A percentile compares a stretch with the other conserved stretches of the same genome.
Conservation (phyloP, 1,140 invertebrate species). For the Lordiphosa stackelbergi region DNA sequence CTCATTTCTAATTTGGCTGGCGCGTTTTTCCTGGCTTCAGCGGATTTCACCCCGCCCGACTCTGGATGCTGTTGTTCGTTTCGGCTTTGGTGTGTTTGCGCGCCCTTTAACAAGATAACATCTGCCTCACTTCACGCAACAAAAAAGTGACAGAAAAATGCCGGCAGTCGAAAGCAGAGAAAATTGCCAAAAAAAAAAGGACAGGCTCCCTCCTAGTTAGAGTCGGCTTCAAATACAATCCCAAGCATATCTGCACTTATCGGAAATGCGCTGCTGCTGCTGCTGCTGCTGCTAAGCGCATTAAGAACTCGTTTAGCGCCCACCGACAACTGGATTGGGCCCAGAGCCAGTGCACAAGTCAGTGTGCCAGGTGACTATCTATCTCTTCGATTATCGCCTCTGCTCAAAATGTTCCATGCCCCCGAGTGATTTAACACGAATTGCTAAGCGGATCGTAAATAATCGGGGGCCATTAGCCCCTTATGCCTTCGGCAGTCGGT, state of each 20-base stretch:
- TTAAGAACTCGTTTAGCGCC: constrained; percentile 54
- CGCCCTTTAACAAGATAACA: constrained; percentile 59
- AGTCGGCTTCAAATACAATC: constrained; percentile 8
- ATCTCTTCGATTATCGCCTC: constrained; percentile 35
- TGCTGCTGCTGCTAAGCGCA: constrained; percentile 22
- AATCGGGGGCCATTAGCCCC: constrained; percentile 51
- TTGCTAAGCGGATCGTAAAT: constrained; percentile 56
- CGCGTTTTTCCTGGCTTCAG: constrained; percentile 20
- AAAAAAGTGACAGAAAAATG: constrained; percentile 17
- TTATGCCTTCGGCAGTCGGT: constrained; percentile 18
- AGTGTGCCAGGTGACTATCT: constrained; percentile 17
- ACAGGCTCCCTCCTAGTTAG: too few relatives aligned
- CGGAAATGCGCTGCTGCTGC: constrained; percentile 17
- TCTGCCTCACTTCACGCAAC: constrained; percentile 57
- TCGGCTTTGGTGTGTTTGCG: constrained; percentile 47
- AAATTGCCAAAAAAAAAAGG: constrained; percentile 39
- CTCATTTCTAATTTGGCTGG: constrained; percentile 54
- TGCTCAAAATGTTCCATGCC: constrained; percentile 14
- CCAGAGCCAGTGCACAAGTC: background rate
- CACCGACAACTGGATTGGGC: constrained; percentile 8
- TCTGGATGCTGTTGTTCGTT: constrained; percentile 24
- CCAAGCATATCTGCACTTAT: constrained; percentile 24
- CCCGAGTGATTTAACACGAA: constrained; percentile 48
- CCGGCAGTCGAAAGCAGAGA: constrained; percentile 7
- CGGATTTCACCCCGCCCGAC: background rate